phyloP scores from a whole-genome alignment of 2,113 vertebrate species.

The Percopsis transmontana region DNA sequence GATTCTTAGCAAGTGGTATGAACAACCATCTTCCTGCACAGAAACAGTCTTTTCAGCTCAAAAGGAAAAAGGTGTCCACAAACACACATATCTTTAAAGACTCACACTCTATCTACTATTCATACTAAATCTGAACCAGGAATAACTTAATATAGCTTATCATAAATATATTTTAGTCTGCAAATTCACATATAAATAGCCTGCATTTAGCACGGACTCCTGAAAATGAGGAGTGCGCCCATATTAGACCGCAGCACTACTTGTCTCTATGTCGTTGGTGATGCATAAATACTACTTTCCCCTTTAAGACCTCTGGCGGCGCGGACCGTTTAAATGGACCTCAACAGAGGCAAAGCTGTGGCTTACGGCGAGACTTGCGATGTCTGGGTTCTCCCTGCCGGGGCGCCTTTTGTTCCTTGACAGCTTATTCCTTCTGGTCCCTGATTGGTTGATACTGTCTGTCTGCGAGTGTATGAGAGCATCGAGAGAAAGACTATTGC shows the following conservation, averaged over 20 bases:
- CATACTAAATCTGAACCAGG: conserved; percentile 39
- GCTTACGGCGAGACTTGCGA: conserved; percentile 13
- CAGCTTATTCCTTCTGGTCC: conserved; percentile 52
- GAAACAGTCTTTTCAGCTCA: conserved; percentile 46
- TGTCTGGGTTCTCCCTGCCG: conserved; percentile 16
- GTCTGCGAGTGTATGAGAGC: conserved; percentile 28
- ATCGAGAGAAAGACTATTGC: conserved; percentile 65
- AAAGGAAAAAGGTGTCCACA: conserved; percentile 18
- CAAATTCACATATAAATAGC: conserved; percentile 73
- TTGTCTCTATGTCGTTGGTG: conserved; percentile 34
- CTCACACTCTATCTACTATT: conserved; percentile 26
- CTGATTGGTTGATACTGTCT: conserved; percentile 47
- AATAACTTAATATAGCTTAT: conserved; percentile 56
- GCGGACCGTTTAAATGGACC: conserved; percentile 20
- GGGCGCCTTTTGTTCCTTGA: too few relatives aligned
- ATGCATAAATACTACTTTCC: conserved; percentile 58
- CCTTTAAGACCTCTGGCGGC: conserved; percentile 48
- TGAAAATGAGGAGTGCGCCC: conserved; percentile 33
- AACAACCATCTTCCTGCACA: conserved; percentile 23
- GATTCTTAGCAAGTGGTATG: conserved; percentile 25
- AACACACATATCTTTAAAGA: conserved; percentile 37
- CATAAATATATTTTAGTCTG: conserved; percentile 65
- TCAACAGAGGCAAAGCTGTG: conserved; percentile 13
- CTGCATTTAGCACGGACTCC: conserved; percentile 37
- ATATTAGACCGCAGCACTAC: conserved; percentile 1